These are phyloP conservation scores for Archips crataeganus DNA, from an alignment of 2,888 invertebrate species.

Conservation along the genomic window DNA sequence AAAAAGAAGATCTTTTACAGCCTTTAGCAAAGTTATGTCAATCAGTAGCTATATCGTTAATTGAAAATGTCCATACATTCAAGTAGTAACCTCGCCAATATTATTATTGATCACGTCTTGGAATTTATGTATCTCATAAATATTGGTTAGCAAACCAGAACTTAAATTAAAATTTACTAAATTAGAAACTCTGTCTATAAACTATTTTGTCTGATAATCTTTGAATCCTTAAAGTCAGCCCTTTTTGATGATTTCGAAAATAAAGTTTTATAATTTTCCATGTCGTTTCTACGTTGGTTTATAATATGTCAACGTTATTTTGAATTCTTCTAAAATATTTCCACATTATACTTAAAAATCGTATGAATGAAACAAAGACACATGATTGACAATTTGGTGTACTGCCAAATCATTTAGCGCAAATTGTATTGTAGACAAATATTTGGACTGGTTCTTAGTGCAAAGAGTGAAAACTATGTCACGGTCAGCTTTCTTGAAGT, in stretches of 20 bases:
- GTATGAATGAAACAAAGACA: constrained; percentile 63
- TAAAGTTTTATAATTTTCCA: no score
- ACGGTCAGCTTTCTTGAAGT: constrained; percentile 65
- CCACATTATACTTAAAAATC: constrained; percentile 37
- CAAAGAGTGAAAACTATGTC: constrained; percentile 66
- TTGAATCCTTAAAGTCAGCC: no score
- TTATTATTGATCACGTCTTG: neutral
- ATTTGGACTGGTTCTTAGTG: constrained; percentile 57
- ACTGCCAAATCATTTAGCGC: constrained; percentile 64
- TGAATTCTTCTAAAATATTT: neutral
- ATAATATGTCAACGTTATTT: neutral
- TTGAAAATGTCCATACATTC: neutral
- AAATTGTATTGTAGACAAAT: constrained; percentile 66
- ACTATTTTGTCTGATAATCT: no score
- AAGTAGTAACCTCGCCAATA: neutral
- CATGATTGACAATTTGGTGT: constrained; percentile 59
- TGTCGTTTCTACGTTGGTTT: neutral
- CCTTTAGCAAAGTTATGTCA: neutral
- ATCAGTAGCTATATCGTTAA: neutral
- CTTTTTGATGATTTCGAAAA: no score
- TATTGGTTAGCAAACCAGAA: neutral
- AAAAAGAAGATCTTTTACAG: neutral
- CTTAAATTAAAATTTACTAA: neutral
- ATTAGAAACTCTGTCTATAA: neutral
- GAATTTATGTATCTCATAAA: neutral